Percentiles rank a stretch among this genome's conserved stretches.
Evolutionary conservation across 2,113 vertebrate genomes (phyloP).

Genomic region (Caranx melampygus): DNA sequence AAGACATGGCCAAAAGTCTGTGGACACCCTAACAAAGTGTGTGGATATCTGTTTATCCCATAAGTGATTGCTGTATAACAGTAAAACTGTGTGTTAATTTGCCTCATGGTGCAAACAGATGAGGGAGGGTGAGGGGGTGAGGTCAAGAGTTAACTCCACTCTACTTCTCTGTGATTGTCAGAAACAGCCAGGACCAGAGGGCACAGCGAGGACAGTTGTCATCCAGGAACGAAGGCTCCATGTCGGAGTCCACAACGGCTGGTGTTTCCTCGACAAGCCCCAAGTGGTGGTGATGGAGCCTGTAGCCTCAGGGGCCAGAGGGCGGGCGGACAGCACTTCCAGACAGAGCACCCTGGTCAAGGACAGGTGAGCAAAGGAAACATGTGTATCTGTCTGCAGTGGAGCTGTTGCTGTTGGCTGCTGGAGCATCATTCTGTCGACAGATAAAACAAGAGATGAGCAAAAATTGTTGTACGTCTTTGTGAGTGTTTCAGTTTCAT

Average conservation of each 20-base stretch:
- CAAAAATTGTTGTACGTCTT: slow-evolving; percentile 22
- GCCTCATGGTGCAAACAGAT: too few species aligned
- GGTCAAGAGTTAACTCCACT: neutral
- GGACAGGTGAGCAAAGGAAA: slow-evolving; percentile 79
- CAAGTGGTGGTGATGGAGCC: slow-evolving; percentile 91
- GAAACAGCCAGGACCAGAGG: slow-evolving; percentile 70
- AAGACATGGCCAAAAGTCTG: neutral
- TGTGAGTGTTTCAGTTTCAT: slow-evolving; percentile 43
- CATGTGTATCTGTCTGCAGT: neutral
- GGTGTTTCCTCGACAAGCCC: slow-evolving; percentile 88
- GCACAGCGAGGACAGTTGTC: slow-evolving; percentile 43
- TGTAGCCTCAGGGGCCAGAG: slow-evolving; percentile 44
- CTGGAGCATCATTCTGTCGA: slow-evolving; percentile 9
- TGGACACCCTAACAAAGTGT: neutral
- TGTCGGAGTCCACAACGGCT: slow-evolving; percentile 91
- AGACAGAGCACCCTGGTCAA: slow-evolving; percentile 53
- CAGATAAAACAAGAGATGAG: slow-evolving; percentile 20
- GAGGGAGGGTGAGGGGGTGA: too few species aligned
- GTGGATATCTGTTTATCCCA: neutral
- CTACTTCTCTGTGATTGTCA: slow-evolving; percentile 49
- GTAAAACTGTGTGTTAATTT: too few species aligned
- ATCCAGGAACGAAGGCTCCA: slow-evolving; percentile 92
- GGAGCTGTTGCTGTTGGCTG: slow-evolving; percentile 3
- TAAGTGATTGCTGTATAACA: too few species aligned
- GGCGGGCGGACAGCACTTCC: slow-evolving; percentile 70